Evolutionary conservation across 1,140 invertebrate genomes (phyloP).

Genomic region (Sinella curviseta): DNA sequence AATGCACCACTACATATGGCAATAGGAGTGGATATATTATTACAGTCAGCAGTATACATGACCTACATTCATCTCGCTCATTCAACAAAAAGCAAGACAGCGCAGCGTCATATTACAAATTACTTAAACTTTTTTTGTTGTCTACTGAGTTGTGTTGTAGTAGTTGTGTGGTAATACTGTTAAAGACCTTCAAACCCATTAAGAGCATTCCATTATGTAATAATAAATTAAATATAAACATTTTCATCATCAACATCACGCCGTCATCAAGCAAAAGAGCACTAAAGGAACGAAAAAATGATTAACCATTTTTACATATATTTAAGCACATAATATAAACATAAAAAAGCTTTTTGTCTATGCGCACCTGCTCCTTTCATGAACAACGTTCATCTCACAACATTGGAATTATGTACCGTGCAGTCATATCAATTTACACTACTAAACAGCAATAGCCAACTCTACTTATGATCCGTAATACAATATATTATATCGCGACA

Average conservation of each 20-base stretch:
- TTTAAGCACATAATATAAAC: no score
- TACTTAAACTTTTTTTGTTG: background rate
- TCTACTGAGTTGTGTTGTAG: background rate
- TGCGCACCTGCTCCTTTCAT: background rate
- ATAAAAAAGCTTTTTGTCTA: no score
- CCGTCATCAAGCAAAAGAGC: background rate
- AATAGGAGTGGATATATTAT: background rate
- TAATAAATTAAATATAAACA: background rate
- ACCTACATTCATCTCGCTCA: background rate
- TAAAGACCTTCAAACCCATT: conserved; percentile 22
- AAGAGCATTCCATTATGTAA: conserved; percentile 7
- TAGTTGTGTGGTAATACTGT: background rate
- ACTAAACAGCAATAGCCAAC: background rate
- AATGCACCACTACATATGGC: background rate
- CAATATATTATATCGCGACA: no score
- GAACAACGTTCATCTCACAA: background rate
- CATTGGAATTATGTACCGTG: no score
- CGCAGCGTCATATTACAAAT: background rate
- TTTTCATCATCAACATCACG: background rate
- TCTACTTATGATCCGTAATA: no score
- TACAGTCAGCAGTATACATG: no score
- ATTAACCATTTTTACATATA: no score
- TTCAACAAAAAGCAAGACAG: background rate
- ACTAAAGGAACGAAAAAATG: no score
- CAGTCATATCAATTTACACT: background rate